A percentile compares a stretch with the other conserved stretches of the same genome.
Conservation (phyloP, 2,797 vertebrate genomes). For the Ctenopoma kingsleyae region DNA sequence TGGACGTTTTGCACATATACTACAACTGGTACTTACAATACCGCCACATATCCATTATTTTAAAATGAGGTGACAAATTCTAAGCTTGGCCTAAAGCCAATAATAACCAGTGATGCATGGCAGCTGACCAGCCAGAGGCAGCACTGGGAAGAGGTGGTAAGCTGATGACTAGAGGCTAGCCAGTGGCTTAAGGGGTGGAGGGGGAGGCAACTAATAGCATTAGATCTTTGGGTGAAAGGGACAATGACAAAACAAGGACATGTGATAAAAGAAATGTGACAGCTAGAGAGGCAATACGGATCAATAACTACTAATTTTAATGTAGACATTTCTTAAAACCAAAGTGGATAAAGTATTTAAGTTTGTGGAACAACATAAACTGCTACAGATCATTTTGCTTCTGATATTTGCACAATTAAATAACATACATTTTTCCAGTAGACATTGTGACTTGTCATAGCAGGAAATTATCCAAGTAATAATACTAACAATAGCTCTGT, state of each 20-base stretch:
- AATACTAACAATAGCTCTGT: not conserved
- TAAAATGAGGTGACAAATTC: slow-evolving; percentile 19
- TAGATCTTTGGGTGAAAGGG: slow-evolving; percentile 59
- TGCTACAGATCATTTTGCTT: not conserved
- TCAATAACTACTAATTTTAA: not conserved
- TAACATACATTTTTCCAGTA: not conserved
- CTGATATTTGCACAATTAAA: not conserved
- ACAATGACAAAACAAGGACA: slow-evolving; percentile 52
- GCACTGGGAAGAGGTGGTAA: slow-evolving; percentile 33
- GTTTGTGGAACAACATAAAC: not conserved
- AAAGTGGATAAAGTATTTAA: not conserved
- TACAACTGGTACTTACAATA: not conserved
- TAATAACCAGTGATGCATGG: slow-evolving; percentile 31
- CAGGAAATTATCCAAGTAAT: not conserved
- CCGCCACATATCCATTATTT: slow-evolving; percentile 6
- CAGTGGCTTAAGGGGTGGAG: slow-evolving; percentile 47
- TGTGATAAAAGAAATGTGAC: not conserved
- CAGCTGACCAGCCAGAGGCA: slow-evolving; percentile 36
- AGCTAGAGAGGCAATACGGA: not conserved
- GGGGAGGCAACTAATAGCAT: slow-evolving; percentile 55
- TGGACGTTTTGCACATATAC: not conserved
- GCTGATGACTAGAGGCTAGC: slow-evolving; percentile 37
- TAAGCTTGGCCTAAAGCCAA: slow-evolving; percentile 15
- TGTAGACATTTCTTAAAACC: not conserved
- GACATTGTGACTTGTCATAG: not conserved